Conservation (phyloP, 1,140 invertebrate species). For the Hirudo medicinalis region DNA sequence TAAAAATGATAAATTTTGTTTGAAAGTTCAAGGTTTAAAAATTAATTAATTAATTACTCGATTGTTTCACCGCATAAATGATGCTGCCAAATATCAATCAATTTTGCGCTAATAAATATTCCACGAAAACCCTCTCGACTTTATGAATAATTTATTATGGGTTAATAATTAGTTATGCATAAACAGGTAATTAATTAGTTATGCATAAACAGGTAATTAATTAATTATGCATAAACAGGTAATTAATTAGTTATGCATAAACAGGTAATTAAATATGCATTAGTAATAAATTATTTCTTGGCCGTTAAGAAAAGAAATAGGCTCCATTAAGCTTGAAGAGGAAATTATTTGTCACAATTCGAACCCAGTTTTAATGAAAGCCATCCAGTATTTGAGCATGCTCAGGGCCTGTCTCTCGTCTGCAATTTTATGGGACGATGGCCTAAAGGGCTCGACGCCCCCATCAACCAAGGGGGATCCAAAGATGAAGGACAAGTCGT, state of each 20-base stretch:
- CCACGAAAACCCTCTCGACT: too few species aligned
- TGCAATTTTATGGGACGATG: constrained; percentile 32
- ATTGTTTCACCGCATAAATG: too few species aligned
- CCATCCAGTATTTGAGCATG: constrained; percentile 86
- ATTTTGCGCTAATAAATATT: too few species aligned
- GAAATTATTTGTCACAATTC: constrained; percentile 30
- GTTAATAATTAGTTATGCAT: not conserved
- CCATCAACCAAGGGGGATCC: constrained; percentile 68
- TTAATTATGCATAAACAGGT: not conserved
- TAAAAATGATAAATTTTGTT: too few species aligned
- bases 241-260: too few species aligned
- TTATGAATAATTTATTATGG: too few species aligned
- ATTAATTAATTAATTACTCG: too few species aligned
- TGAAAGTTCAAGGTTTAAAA: too few species aligned
- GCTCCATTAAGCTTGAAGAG: not conserved
- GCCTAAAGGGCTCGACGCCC: constrained; percentile 14
- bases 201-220: not conserved
- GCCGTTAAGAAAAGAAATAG: not conserved
- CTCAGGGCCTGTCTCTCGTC: constrained; percentile 77
- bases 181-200: not conserved
- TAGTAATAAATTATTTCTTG: too few species aligned
- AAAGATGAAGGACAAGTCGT: constrained; percentile 81
- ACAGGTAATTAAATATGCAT: too few species aligned
- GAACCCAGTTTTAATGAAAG: constrained; percentile 94
- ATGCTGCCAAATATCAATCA: too few species aligned